These are phyloP conservation scores for Tipula helvola DNA, from an alignment of 2,888 invertebrate species.

Conservation along the genomic window DNA sequence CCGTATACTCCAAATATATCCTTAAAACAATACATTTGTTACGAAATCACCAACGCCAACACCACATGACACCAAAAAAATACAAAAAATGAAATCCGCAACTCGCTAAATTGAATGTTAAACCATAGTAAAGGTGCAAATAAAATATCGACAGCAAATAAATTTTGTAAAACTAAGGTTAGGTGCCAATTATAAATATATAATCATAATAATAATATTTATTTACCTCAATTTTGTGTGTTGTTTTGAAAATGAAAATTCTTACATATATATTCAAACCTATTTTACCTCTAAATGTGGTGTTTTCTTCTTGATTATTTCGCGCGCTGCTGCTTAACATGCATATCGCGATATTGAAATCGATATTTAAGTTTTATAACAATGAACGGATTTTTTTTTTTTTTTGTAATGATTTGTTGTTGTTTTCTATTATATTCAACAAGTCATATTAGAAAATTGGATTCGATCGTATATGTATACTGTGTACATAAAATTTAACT, in stretches of 20 bases:
- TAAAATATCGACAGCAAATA: neutral
- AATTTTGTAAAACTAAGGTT: neutral
- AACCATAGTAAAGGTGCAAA: neutral
- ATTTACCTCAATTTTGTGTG: neutral
- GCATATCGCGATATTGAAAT: neutral
- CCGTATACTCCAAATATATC: too few relatives aligned
- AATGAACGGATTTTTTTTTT: neutral
- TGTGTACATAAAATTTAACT: neutral
- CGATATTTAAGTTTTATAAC: neutral
- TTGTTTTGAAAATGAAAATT: neutral
- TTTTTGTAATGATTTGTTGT: neutral
- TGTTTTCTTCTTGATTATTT: neutral
- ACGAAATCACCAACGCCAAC: neutral
- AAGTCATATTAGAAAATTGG: conserved; percentile 4
- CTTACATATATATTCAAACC: neutral
- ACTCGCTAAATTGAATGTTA: neutral
- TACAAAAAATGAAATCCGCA: neutral
- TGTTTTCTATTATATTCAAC: neutral
- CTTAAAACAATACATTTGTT: too few relatives aligned
- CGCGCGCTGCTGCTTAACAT: neutral
- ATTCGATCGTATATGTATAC: neutral
- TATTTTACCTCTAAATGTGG: too few relatives aligned
- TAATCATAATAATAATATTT: neutral
- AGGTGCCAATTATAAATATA: neutral
- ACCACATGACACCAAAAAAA: neutral